These are phyloP conservation scores for Eidolon dupreanum DNA, from an alignment of 2,797 vertebrate genomes.

Conservation along the genomic window DNA sequence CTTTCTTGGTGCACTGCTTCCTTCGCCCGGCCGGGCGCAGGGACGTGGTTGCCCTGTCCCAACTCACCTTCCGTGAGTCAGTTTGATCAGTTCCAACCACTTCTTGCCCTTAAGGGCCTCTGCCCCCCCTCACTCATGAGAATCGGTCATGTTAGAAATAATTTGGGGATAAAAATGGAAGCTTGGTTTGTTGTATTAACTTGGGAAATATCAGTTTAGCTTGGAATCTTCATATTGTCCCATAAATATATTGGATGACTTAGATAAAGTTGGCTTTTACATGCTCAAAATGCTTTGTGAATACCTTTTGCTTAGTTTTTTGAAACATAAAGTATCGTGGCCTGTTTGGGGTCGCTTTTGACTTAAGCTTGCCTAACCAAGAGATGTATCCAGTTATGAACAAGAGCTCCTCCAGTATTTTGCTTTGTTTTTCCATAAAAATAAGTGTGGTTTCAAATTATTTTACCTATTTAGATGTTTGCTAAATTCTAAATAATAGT, in stretches of 20 bases:
- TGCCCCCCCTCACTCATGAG: fast-evolving
- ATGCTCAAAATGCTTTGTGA: not conserved
- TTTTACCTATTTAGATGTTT: conserved; percentile 12
- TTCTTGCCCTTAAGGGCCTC: not conserved
- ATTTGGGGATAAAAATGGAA: not conserved
- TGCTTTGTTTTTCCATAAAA: not conserved
- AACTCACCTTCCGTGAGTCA: not conserved
- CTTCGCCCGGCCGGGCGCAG: fast-evolving
- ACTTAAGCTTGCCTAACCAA: not conserved
- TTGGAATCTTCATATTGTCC: not conserved
- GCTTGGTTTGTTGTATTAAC: not conserved
- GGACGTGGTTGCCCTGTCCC: too few species aligned
- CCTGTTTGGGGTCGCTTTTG: not conserved
- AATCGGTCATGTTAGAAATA: not conserved
- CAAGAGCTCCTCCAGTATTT: not conserved
- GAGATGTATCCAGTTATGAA: not conserved
- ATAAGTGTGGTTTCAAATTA: not conserved
- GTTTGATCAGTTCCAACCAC: not conserved
- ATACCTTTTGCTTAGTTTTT: not conserved
- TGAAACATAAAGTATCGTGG: not conserved
- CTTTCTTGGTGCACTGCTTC: not conserved
- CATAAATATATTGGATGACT: not conserved
- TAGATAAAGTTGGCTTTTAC: not conserved
- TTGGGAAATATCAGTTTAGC: not conserved
- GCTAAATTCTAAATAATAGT: not conserved